phyloP scores from a whole-genome alignment of 2,113 vertebrate genomes.

The Saimiri boliviensis region DNA sequence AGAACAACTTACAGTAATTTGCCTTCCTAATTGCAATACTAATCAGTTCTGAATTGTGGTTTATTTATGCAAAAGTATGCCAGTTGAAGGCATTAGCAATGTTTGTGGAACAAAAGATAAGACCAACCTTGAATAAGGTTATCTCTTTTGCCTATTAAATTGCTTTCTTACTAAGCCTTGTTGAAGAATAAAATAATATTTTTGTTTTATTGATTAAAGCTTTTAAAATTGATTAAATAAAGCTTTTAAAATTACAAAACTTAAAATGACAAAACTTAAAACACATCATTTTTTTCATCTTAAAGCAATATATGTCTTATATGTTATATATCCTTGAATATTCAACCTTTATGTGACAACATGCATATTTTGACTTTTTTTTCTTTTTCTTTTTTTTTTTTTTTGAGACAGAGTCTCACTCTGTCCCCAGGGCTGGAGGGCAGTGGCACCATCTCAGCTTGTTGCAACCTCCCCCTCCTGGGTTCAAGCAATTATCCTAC shows the following conservation, averaged over 20 bases:
- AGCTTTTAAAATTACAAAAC: not conserved
- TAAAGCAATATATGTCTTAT: not conserved
- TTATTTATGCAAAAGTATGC: not conserved
- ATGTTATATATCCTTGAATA: not conserved
- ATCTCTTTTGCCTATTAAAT: not conserved
- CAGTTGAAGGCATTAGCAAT: not conserved
- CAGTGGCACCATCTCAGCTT: too few species aligned
- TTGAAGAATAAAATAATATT: not conserved
- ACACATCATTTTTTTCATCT: not conserved
- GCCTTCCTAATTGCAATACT: constrained; percentile 49
- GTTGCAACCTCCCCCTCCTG: too few species aligned
- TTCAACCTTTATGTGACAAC: not conserved
- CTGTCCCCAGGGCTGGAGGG: too few species aligned
- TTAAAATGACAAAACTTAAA: not conserved
- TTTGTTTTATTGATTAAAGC: not conserved
- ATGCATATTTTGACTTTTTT: not conserved
- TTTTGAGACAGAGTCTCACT: too few species aligned
- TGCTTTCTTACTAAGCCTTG: not conserved
- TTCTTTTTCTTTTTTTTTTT: too few species aligned
- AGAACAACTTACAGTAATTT: constrained; percentile 63
- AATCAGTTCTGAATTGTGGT: not conserved
- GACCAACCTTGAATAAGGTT: not conserved
- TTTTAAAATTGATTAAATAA: not conserved
- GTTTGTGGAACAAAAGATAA: not conserved
- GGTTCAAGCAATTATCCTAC: too few species aligned